Base-by-base conservation (phyloP, 1,140 invertebrate genomes). In the Drosophila santomea region DNA sequence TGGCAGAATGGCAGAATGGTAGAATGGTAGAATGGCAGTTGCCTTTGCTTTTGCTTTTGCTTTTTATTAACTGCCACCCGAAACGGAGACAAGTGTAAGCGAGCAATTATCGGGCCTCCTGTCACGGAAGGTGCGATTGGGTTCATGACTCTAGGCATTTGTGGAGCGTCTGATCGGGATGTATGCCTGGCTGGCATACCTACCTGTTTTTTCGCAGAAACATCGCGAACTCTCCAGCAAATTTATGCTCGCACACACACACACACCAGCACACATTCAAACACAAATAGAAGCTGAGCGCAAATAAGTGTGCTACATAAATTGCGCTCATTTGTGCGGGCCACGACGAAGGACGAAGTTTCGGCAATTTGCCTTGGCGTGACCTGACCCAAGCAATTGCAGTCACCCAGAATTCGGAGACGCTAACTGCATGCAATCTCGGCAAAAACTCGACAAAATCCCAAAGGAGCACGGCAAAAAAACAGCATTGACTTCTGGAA, bases 231-330 rank as follows among this genome's bases (percentile, higher is more conserved):
- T 32, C 7, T 0, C 32, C 20, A 47, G 39, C n/a, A 52, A 77
- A 69, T 77, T 69, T 77, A 77, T 78, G 61, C 64, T 71, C 48
- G 28, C 67, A 25, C 59, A 32, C 45, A 25, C 59, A 32, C 45
- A 35, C 23, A 28, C 12, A 52, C 44, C 17, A 23, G 11, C 12
- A 51, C 47, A 17, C 32, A 48, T 36, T 28, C 52, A 55, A 64
- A 74, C 36, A 52, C 72, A 74, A 74, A 74, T 56, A 74, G 69
- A 74, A 74, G 72, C 57, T 74, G 72, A 60, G 66, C 68, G 71
- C 73, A 63, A 75, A 75, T 74, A 75, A 76, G 72, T 67, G 55
- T 50, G 61, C 72, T 76, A 74, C 74, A 76, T 75, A 76, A 76
- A 76, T 76, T 76, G 74, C 39, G 61, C 74, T 76, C 61, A 75